These are phyloP conservation scores for Conus ventricosus DNA, from an alignment of 1,140 invertebrate species.

Conservation along the genomic window DNA sequence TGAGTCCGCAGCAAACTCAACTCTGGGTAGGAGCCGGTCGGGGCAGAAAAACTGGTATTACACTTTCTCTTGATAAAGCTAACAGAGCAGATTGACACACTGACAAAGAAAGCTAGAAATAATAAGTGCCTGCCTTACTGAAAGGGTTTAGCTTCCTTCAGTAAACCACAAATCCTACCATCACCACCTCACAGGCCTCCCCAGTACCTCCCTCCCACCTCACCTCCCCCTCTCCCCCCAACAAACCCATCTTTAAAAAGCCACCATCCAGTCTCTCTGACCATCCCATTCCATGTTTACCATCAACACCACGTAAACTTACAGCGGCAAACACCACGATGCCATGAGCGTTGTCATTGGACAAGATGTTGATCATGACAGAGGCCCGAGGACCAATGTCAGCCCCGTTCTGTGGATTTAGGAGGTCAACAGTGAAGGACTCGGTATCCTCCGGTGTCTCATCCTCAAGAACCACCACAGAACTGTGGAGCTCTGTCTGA, in stretches of 20 bases:
- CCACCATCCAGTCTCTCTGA: not conserved
- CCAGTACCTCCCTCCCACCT: too few species aligned
- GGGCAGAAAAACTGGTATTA: too few species aligned
- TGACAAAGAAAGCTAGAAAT: too few species aligned
- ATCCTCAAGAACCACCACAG: constrained; percentile 65
- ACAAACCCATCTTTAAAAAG: not conserved
- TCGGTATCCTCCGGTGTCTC: constrained; percentile 69
- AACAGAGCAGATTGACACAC: too few species aligned
- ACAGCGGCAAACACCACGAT: constrained; percentile 68
- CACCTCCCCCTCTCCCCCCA: too few species aligned
- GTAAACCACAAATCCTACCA: too few species aligned
- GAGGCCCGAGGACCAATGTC: constrained; percentile 60
- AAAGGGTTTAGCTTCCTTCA: too few species aligned
- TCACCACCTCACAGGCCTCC: too few species aligned
- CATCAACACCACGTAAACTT: constrained; percentile 60
- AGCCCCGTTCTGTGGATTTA: constrained; percentile 61
- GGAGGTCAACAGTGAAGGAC: constrained; percentile 63
- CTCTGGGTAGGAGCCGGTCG: too few species aligned
- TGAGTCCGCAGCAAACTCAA: too few species aligned
- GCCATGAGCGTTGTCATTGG: constrained; percentile 72
- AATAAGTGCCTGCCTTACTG: too few species aligned
- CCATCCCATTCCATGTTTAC: constrained; percentile 23
- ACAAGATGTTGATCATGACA: constrained; percentile 65
- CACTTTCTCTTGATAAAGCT: too few species aligned
- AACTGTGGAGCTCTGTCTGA: constrained; percentile 53